These are phyloP conservation scores for Leptocoma aspasia DNA, from an alignment of 2,113 vertebrate genomes.

Conservation along the genomic window DNA sequence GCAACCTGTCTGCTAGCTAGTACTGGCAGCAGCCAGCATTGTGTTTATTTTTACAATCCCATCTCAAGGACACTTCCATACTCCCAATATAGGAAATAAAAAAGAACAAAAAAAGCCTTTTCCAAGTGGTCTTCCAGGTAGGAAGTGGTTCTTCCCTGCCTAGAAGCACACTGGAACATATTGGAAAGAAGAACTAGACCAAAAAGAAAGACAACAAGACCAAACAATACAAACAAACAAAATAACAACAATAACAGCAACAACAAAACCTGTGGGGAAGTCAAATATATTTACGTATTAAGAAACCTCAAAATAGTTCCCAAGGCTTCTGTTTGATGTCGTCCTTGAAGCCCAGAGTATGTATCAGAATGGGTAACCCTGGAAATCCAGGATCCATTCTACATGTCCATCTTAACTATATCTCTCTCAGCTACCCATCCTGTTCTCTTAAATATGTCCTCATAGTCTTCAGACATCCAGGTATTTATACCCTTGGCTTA, in stretches of 20 bases:
- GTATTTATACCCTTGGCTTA: neutral
- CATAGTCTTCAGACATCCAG: neutral
- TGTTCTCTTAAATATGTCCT: neutral
- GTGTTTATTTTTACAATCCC: neutral
- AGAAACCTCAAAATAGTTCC: neutral
- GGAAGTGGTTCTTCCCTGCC: neutral
- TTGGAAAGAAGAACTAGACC: neutral
- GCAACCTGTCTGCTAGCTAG: neutral
- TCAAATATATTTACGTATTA: neutral
- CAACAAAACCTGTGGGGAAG: neutral
- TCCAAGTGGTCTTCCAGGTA: neutral
- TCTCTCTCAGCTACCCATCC: neutral
- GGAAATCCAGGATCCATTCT: neutral
- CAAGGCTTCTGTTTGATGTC: neutral
- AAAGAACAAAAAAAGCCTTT: neutral
- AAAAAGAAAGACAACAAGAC: neutral
- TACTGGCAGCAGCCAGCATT: neutral
- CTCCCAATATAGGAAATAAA: neutral
- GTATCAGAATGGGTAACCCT: neutral
- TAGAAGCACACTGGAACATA: neutral
- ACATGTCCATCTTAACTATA: rapidly evolving
- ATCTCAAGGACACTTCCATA: neutral
- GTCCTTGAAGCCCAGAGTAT: neutral
- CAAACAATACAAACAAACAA: neutral
- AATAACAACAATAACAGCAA: neutral